phyloP scores from a whole-genome alignment of 2,888 invertebrate species.

The Acronicta leporina region DNA sequence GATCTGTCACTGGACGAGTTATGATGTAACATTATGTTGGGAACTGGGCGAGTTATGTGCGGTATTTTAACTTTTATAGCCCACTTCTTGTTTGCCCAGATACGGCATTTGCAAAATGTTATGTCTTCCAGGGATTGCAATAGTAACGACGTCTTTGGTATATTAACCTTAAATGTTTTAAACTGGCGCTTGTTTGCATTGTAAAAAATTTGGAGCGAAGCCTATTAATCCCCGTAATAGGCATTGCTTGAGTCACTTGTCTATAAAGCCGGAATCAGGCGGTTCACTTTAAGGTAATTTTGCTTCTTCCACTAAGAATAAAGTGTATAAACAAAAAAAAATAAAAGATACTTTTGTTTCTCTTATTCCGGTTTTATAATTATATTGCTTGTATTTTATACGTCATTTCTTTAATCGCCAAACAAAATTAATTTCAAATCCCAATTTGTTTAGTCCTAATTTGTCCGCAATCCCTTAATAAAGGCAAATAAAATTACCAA shows the following conservation, averaged over 20 bases:
- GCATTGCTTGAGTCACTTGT: conserved; percentile 37
- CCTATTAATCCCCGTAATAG: conserved; percentile 36
- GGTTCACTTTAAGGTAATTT: too few relatives aligned
- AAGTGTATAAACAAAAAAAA: too few relatives aligned
- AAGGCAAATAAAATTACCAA: conserved; percentile 16
- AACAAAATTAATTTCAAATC: conserved; percentile 21
- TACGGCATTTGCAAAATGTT: conserved; percentile 21
- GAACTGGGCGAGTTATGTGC: conserved; percentile 51
- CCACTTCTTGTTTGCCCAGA: conserved; percentile 28
- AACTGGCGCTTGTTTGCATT: conserved; percentile 22
- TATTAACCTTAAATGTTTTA: conserved; percentile 12
- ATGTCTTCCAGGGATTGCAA: conserved; percentile 10
- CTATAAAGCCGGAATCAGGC: not conserved
- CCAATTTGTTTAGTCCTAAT: conserved; percentile 18
- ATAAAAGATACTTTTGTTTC: too few relatives aligned
- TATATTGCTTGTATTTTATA: conserved; percentile 10
- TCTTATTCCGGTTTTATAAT: conserved; percentile 2
- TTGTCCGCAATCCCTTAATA: conserved; percentile 2
- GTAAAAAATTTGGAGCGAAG: conserved; percentile 34
- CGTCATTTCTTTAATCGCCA: not conserved
- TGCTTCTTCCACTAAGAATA: too few relatives aligned
- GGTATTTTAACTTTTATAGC: conserved; percentile 35
- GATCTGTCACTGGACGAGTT: conserved; percentile 80
- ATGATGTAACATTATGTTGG: conserved; percentile 80
- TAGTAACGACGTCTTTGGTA: conserved; percentile 1